phyloP scores from a whole-genome alignment of 2,797 vertebrate species.

The Hemitrygon akajei region DNA sequence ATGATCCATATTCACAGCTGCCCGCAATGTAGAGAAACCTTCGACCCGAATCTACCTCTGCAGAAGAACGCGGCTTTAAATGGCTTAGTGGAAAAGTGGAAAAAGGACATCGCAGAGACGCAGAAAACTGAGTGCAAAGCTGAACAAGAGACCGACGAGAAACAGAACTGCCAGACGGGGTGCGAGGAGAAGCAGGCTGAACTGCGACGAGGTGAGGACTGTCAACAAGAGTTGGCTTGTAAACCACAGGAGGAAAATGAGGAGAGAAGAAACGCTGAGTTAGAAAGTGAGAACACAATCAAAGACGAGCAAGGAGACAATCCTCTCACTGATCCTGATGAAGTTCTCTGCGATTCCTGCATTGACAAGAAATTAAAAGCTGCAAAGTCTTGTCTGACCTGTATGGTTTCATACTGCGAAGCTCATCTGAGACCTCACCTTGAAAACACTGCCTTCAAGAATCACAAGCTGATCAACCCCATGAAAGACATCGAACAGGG shows the following conservation, averaged over 20 bases:
- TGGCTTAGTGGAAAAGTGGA: slow-evolving; percentile 14
- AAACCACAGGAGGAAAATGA: not conserved
- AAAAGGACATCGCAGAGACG: not conserved
- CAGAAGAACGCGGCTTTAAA: not conserved
- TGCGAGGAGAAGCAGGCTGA: slow-evolving; percentile 36
- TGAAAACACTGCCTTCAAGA: slow-evolving; percentile 83
- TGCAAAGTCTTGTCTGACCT: slow-evolving; percentile 88
- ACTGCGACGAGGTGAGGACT: slow-evolving; percentile 65
- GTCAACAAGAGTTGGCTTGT: slow-evolving; percentile 59
- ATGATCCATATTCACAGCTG: slow-evolving; percentile 20
- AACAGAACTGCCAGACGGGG: not conserved
- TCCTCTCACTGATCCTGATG: slow-evolving; percentile 59
- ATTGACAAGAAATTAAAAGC: slow-evolving; percentile 89
- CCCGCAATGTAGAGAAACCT: not conserved
- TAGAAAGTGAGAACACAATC: not conserved
- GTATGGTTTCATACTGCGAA: slow-evolving; percentile 91
- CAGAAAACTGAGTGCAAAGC: not conserved
- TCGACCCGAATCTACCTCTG: not conserved
- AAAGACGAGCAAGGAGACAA: slow-evolving; percentile 49
- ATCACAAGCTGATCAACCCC: slow-evolving; percentile 91
- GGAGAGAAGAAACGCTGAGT: not conserved
- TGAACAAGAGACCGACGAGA: not conserved
- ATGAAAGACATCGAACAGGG: slow-evolving; percentile 89
- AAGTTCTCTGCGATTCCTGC: slow-evolving; percentile 91
- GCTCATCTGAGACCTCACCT: slow-evolving; percentile 89